Conservation (phyloP, 2,797 vertebrate genomes). For the Amphiprion clarkii region DNA sequence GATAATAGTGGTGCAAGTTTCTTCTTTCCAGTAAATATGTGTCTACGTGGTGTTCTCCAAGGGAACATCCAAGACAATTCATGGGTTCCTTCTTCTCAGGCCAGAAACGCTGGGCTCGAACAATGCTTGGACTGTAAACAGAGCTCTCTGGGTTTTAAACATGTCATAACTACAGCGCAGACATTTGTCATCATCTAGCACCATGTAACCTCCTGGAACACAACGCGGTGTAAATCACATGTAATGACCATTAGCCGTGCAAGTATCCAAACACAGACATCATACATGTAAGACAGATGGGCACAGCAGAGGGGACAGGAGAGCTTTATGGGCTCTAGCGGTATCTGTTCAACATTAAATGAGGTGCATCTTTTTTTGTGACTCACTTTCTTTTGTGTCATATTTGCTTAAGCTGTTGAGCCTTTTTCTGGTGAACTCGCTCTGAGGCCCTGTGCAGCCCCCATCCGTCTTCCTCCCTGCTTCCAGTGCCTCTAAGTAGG, state of each 20-base stretch:
- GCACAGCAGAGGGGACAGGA: slow-evolving; percentile 10
- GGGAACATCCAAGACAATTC: slow-evolving; percentile 21
- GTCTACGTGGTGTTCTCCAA: neutral
- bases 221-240: slow-evolving; percentile 56
- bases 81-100: slow-evolving; percentile 34
- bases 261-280: slow-evolving; percentile 63
- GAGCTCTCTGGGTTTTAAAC: slow-evolving; percentile 68
- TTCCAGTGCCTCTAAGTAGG: slow-evolving; percentile 14
- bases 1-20: neutral
- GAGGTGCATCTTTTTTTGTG: slow-evolving; percentile 45
- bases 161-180: slow-evolving; percentile 56
- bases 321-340: slow-evolving; percentile 41
- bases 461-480: slow-evolving; percentile 46
- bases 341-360: slow-evolving; percentile 48
- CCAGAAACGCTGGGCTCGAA: slow-evolving; percentile 42
- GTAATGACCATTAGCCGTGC: slow-evolving; percentile 55
- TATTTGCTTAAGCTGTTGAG: slow-evolving; percentile 48
- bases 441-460: slow-evolving; percentile 23
- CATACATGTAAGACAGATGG: slow-evolving; percentile 53
- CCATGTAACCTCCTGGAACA: slow-evolving; percentile 9
- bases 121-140: slow-evolving; percentile 62
- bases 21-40: slow-evolving; percentile 4
- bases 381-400: slow-evolving; percentile 36
- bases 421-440: slow-evolving; percentile 39
- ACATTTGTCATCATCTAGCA: slow-evolving; percentile 60